A percentile compares a stretch with the other conserved stretches of the same genome.
phyloP scores from a whole-genome alignment of 2,888 invertebrate genomes.

The Dynastes hyllus region DNA sequence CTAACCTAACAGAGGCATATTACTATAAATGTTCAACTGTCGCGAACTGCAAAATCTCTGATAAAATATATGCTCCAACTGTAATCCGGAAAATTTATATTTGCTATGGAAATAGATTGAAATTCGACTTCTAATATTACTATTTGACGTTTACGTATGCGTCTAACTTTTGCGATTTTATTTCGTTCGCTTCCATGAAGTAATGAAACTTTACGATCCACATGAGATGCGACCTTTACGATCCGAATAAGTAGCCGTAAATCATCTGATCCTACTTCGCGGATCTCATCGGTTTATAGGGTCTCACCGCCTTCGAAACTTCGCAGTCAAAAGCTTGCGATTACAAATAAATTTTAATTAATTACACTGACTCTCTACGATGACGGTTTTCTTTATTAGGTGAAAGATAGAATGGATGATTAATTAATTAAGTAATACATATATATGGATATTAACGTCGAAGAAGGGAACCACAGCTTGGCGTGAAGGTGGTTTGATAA shows the following conservation, averaged over 20 bases:
- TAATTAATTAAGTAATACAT: no score
- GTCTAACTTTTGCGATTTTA: slow-evolving; percentile 33
- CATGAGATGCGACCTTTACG: slow-evolving; percentile 40
- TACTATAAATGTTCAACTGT: no score
- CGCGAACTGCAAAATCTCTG: no score
- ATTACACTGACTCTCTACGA: no score
- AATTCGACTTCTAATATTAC: slow-evolving; percentile 14
- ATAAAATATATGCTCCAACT: no score
- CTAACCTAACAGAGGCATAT: no score
- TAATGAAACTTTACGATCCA: slow-evolving; percentile 43
- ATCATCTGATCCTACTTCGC: slow-evolving; percentile 28
- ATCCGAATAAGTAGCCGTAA: slow-evolving; percentile 34
- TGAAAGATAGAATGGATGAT: not conserved
- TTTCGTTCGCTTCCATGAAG: slow-evolving; percentile 35
- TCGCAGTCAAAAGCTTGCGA: no score
- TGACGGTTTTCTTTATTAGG: not conserved
- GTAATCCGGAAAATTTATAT: slow-evolving; percentile 10
- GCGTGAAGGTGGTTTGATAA: no score
- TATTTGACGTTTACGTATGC: slow-evolving; percentile 29
- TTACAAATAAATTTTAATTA: no score
- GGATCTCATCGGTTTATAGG: slow-evolving; percentile 1
- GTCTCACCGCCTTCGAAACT: no score
- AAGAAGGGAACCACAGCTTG: not conserved
- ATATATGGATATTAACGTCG: not conserved
- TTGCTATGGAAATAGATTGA: slow-evolving; percentile 17